phyloP scores from a whole-genome alignment of 1,140 invertebrate genomes.

The Luehdorfia chinensis region DNA sequence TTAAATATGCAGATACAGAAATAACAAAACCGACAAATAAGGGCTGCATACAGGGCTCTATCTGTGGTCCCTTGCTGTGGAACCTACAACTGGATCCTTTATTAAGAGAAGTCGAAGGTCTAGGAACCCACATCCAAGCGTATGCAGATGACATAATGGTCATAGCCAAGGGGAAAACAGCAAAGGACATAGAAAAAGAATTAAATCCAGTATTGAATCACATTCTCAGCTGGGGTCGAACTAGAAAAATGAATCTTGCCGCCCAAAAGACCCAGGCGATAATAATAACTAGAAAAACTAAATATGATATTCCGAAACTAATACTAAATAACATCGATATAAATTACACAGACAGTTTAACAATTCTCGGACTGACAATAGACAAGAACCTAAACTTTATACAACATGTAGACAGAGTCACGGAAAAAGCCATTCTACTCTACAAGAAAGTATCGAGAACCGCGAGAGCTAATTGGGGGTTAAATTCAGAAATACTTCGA shows the following conservation, averaged over 20 bases:
- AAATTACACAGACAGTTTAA: too few species aligned
- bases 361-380: slow-evolving; percentile 1
- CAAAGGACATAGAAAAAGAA: neutral
- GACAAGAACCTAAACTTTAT: slow-evolving; percentile 13
- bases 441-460: slow-evolving; percentile 10
- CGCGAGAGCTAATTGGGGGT: slow-evolving; percentile 13
- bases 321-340: neutral
- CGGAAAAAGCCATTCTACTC: neutral
- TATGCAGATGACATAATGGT: slow-evolving; percentile 26
- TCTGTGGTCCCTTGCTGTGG: slow-evolving; percentile 21
- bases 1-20: neutral
- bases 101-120: neutral
- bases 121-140: slow-evolving; percentile 17
- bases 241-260: slow-evolving; percentile 11
- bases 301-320: neutral
- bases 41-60: slow-evolving; percentile 24
- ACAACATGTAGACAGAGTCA: neutral
- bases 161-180: neutral
- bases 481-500: slow-evolving; percentile 5
- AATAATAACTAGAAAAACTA: slow-evolving; percentile 9
- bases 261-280: slow-evolving; percentile 12
- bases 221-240: slow-evolving; percentile 1
- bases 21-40: slow-evolving; percentile 10
- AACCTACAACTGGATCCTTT: slow-evolving; percentile 23
- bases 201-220: neutral